Evolutionary conservation across 2,888 invertebrate species (phyloP).

Genomic region (Geophilus truncorum): DNA sequence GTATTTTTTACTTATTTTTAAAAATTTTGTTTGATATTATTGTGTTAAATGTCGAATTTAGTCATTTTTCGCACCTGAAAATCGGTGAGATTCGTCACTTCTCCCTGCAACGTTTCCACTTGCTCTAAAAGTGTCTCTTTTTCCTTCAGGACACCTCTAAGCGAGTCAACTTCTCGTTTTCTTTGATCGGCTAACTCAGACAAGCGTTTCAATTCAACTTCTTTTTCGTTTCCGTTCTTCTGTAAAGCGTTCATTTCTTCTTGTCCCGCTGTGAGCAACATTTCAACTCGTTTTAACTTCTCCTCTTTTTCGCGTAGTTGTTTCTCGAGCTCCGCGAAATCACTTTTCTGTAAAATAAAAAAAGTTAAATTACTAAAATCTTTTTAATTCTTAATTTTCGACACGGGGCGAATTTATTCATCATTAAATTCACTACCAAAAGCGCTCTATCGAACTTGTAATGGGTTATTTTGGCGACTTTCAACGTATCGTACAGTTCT

Average conservation of each 20-base stretch:
- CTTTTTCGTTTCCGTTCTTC: conserved; percentile 34
- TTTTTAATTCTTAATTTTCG: no score
- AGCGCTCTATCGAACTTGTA: background rate
- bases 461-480: background rate
- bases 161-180: conserved; percentile 36
- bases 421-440: no score
- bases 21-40: no score
- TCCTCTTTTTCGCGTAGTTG: background rate
- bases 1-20: conserved; percentile 29
- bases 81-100: conserved; percentile 31
- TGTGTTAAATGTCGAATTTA: background rate
- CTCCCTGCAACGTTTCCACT: conserved; percentile 35
- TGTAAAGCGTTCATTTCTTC: conserved; percentile 25
- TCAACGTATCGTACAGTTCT: background rate
- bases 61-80: conserved; percentile 34
- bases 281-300: background rate
- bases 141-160: conserved; percentile 37
- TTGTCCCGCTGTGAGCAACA: background rate
- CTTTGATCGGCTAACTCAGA: conserved; percentile 48
- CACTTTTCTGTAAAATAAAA: background rate
- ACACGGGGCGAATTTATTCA: no score
- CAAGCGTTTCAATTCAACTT: conserved; percentile 54
- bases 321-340: background rate
- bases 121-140: conserved; percentile 36
- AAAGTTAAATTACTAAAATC: no score